Evolutionary conservation across 1,140 invertebrate genomes (phyloP).

Genomic region (Pygmarrhopalites habei): DNA sequence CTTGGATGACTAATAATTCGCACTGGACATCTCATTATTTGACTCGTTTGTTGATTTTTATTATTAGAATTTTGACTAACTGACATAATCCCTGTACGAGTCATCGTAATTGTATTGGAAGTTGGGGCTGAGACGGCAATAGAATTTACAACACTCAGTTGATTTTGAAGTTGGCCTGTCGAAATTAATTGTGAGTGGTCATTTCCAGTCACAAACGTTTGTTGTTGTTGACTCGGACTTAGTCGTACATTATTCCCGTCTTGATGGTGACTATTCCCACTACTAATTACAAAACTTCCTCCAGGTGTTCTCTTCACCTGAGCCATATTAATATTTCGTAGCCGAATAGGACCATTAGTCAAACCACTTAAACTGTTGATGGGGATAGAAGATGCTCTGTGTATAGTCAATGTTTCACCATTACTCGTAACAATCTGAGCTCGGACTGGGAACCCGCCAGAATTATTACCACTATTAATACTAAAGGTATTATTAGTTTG

Average conservation of each 20-base stretch:
- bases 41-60: neutral
- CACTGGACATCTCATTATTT: neutral
- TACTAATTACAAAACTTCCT: slow-evolving; percentile 8
- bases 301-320: slow-evolving; percentile 17
- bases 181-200: no score
- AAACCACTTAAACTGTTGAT: slow-evolving; percentile 2
- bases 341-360: slow-evolving; percentile 17
- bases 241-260: neutral
- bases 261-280: neutral
- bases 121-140: no score
- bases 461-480: neutral
- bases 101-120: no score
- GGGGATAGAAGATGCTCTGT: slow-evolving; percentile 23
- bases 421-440: slow-evolving; percentile 37
- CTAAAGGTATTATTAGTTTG: no score
- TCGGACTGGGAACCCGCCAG: slow-evolving; percentile 22
- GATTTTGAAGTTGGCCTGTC: no score
- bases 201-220: neutral
- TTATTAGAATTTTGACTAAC: neutral
- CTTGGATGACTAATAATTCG: neutral
- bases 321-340: slow-evolving; percentile 17
- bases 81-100: no score
- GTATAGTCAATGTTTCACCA: slow-evolving; percentile 39
- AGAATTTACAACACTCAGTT: no score
- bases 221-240: slow-evolving; percentile 10